phyloP scores from a whole-genome alignment of 2,113 vertebrate genomes.

The Salvator merianae region DNA sequence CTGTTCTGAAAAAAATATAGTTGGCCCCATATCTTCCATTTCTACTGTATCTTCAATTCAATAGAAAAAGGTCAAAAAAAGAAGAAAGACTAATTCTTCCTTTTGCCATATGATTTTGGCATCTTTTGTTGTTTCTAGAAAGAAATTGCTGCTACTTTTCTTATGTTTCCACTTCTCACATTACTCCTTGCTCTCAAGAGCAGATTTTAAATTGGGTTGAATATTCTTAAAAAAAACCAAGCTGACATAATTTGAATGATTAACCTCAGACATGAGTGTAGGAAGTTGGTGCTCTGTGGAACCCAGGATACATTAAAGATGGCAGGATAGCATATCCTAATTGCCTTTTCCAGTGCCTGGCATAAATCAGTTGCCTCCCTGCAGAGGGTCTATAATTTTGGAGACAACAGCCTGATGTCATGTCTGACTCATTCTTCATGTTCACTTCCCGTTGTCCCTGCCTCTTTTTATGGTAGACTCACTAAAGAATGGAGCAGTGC shows the following conservation, averaged over 20 bases:
- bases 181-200: neutral
- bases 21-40: too few species aligned
- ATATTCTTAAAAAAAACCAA: neutral
- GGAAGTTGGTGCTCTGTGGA: neutral
- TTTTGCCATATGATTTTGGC: fast-evolving
- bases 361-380: conserved; percentile 34
- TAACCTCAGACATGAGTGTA: neutral
- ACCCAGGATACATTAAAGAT: neutral
- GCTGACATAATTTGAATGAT: neutral
- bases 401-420: conserved; percentile 3
- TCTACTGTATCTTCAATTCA: too few species aligned
- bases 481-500: neutral
- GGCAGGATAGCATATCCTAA: neutral
- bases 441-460: neutral
- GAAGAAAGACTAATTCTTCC: neutral
- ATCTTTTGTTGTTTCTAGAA: fast-evolving
- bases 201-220: neutral
- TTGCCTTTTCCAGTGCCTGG: neutral
- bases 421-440: conserved; percentile 38
- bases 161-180: neutral
- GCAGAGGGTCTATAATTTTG: conserved; percentile 18
- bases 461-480: conserved; percentile 1
- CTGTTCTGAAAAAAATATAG: too few species aligned
- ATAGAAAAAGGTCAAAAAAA: too few species aligned
- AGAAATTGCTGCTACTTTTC: fast-evolving